Percentiles rank a stretch among this genome's conserved stretches.
Conservation (phyloP, 1,140 invertebrate genomes). For the Platyura marginata region DNA sequence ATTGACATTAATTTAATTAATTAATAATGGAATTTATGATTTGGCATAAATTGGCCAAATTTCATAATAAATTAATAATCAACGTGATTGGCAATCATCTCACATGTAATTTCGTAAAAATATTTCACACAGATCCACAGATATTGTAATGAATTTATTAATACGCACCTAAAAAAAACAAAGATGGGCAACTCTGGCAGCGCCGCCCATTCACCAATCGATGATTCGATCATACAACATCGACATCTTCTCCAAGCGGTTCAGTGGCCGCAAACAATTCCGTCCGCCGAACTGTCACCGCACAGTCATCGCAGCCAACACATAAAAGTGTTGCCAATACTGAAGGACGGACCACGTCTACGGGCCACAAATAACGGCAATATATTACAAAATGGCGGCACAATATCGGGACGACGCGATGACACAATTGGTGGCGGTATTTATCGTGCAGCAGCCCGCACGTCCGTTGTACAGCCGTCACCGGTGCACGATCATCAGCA, state of each 20-base stretch:
- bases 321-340: slow-evolving; percentile 46
- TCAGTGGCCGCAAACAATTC: neutral
- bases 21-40: too few species aligned
- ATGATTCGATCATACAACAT: neutral
- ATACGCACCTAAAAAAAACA: too few species aligned
- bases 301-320: slow-evolving; percentile 7
- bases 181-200: neutral
- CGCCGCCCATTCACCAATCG: neutral
- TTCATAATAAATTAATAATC: too few species aligned
- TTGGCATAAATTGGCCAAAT: too few species aligned
- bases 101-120: too few species aligned
- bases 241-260: neutral
- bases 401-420: slow-evolving; percentile 42
- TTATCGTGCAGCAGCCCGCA: slow-evolving; percentile 3
- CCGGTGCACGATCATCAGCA: neutral
- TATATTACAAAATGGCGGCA: slow-evolving; percentile 58
- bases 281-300: too few species aligned
- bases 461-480: neutral
- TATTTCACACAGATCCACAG: too few species aligned
- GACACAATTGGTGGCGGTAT: slow-evolving; percentile 8
- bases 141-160: too few species aligned
- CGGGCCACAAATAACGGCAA: slow-evolving; percentile 58
- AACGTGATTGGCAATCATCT: too few species aligned
- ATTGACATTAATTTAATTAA: too few species aligned
- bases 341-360: slow-evolving; percentile 36